These are phyloP conservation scores for Drymodes brunneopygia DNA, from an alignment of 2,113 vertebrate species.

Conservation along the genomic window DNA sequence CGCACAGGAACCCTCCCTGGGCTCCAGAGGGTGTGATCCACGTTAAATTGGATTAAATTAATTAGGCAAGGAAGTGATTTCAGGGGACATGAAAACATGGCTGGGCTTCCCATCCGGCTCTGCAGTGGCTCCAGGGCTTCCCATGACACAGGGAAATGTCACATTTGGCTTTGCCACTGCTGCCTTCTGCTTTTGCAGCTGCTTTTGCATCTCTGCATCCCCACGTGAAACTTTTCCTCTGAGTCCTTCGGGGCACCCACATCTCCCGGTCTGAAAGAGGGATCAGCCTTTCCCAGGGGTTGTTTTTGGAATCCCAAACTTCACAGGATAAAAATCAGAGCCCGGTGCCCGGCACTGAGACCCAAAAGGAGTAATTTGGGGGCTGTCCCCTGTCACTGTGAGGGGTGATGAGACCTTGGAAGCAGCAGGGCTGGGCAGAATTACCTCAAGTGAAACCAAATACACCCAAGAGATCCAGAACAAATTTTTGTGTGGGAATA, in stretches of 20 bases:
- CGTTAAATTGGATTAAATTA: neutral
- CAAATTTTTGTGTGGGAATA: neutral
- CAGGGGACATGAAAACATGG: neutral
- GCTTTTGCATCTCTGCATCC: neutral
- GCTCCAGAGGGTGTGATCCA: neutral
- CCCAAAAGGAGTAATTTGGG: rapidly evolving
- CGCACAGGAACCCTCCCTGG: neutral
- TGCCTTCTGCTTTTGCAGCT: neutral
- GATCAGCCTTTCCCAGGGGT: neutral
- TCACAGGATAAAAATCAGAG: neutral
- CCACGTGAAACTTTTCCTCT: neutral
- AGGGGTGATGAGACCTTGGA: neutral
- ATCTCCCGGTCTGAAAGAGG: neutral
- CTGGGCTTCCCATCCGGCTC: neutral
- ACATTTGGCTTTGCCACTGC: neutral
- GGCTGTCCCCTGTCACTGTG: neutral
- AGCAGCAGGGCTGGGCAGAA: neutral
- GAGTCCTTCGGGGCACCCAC: neutral
- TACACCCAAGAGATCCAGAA: neutral
- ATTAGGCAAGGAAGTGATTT: slow-evolving; percentile 22
- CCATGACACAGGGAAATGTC: neutral
- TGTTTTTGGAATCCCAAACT: neutral
- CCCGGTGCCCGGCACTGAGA: rapidly evolving
- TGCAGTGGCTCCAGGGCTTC: neutral
- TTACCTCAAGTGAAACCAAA: neutral